Evolutionary conservation across 2,113 vertebrate species (phyloP).

Genomic region (Chloebia gouldiae): DNA sequence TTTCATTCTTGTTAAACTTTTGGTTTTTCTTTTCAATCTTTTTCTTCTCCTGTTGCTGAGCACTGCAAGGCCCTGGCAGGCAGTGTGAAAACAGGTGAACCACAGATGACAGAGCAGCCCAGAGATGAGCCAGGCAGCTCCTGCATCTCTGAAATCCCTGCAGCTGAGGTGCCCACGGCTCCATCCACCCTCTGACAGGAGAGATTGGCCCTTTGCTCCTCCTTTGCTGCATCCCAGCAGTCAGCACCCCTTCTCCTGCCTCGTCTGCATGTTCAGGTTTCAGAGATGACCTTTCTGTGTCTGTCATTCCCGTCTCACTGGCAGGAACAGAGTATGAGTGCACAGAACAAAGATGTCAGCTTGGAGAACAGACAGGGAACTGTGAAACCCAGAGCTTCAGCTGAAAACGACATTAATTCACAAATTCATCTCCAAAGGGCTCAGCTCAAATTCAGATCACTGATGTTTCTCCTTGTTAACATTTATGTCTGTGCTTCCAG

Average conservation of each 20-base stretch:
- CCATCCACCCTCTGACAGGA: background rate
- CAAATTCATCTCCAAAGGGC: background rate
- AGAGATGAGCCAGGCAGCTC: background rate
- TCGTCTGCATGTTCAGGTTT: background rate
- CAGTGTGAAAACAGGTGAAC: background rate
- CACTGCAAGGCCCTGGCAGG: background rate
- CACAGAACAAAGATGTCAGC: background rate
- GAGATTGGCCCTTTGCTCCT: background rate
- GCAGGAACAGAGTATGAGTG: background rate
- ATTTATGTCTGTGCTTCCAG: background rate
- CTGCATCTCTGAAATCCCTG: background rate
- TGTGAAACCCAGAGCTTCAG: background rate
- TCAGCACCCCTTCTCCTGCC: fast-evolving
- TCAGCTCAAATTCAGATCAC: background rate
- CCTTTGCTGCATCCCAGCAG: background rate
- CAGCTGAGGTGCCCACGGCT: background rate
- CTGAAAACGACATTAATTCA: background rate
- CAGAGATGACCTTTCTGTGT: background rate
- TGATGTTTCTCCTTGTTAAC: background rate
- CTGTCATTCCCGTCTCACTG: background rate
- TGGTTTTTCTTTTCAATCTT: background rate
- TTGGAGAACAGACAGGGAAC: background rate
- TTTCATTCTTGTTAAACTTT: background rate
- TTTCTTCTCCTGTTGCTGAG: background rate
- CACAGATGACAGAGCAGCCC: background rate